phyloP scores from a whole-genome alignment of 2,888 invertebrate species.

The Tetropium fuscum region DNA sequence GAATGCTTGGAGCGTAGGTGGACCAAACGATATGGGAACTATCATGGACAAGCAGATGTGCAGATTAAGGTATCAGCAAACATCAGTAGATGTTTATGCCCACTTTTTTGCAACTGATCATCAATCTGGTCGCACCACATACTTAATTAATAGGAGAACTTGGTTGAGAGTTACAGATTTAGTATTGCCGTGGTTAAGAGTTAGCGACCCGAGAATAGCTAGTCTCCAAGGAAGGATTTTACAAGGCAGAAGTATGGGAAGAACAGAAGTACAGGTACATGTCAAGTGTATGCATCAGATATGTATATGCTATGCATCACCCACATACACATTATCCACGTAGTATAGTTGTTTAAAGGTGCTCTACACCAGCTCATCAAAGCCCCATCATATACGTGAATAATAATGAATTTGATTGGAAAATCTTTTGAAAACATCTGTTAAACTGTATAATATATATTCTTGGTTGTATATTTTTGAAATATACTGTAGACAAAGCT shows the following conservation, averaged over 20 bases:
- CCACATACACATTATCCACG: too few relatives aligned
- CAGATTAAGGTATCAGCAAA: slow-evolving; percentile 90
- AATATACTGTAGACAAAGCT: too few relatives aligned
- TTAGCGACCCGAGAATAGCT: slow-evolving; percentile 91
- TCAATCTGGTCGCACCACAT: slow-evolving; percentile 90
- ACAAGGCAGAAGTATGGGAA: slow-evolving; percentile 89
- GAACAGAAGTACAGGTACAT: slow-evolving; percentile 95
- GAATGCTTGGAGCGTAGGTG: slow-evolving; percentile 66
- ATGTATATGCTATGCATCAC: too few relatives aligned
- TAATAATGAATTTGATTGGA: too few relatives aligned
- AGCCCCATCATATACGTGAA: too few relatives aligned
- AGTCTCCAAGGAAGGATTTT: slow-evolving; percentile 85
- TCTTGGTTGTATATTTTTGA: too few relatives aligned
- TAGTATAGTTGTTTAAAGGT: slow-evolving; percentile 2
- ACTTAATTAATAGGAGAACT: slow-evolving; percentile 90
- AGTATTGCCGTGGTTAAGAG: slow-evolving; percentile 85
- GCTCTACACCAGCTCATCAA: too few relatives aligned
- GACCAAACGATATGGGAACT: slow-evolving; percentile 74
- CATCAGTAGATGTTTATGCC: slow-evolving; percentile 92
- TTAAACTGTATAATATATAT: background rate
- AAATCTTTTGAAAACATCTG: too few relatives aligned
- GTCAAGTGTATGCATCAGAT: too few relatives aligned
- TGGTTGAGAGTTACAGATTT: slow-evolving; percentile 92
- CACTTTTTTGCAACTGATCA: slow-evolving; percentile 93
- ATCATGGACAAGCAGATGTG: slow-evolving; percentile 78